These are phyloP conservation scores for Melospiza melodia DNA, from an alignment of 2,113 vertebrate species.

Conservation along the genomic window DNA sequence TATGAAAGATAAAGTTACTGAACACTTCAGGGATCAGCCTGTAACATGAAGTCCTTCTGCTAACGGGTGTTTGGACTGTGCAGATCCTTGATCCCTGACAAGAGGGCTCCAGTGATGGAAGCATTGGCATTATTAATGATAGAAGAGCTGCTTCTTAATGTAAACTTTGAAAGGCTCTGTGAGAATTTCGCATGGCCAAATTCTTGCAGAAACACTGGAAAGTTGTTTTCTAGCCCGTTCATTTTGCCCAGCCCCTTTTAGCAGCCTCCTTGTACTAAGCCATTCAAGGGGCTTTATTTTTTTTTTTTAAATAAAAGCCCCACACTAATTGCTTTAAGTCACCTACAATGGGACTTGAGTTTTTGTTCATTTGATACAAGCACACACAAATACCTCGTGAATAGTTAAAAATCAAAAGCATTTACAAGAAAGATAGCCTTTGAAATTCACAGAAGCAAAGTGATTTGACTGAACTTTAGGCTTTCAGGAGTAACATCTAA, in stretches of 20 bases:
- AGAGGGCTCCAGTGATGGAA: background rate
- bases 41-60: background rate
- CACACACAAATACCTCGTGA: background rate
- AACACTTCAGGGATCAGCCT: background rate
- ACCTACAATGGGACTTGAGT: background rate
- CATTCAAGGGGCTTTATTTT: background rate
- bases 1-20: background rate
- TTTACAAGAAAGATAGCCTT: constrained; percentile 19
- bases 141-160: background rate
- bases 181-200: background rate
- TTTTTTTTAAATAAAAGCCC: background rate
- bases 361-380: background rate
- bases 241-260: constrained; percentile 18
- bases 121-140: background rate
- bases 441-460: constrained; percentile 49
- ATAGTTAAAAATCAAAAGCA: background rate
- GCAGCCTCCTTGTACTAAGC: constrained; percentile 12
- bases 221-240: constrained; percentile 31
- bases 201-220: background rate
- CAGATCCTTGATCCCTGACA: background rate
- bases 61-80: background rate
- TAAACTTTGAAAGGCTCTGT: background rate
- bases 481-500: constrained; percentile 46
- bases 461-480: constrained; percentile 54
- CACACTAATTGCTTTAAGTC: constrained; percentile 4